These are phyloP conservation scores for Smittia sp. DNA, from an alignment of 2,888 invertebrate species.

Conservation along the genomic window DNA sequence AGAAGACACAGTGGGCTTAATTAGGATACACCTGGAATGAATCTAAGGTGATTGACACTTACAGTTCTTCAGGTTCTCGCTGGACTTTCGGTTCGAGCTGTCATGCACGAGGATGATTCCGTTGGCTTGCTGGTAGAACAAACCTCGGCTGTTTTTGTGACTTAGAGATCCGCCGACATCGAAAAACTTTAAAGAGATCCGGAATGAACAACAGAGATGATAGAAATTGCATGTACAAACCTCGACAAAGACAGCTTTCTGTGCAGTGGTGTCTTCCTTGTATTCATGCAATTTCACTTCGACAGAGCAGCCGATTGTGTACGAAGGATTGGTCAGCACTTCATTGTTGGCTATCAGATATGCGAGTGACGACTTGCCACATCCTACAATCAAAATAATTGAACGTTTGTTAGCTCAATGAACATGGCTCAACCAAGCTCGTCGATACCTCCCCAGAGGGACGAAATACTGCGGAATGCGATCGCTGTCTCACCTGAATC, in stretches of 20 bases:
- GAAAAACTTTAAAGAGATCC: conserved; percentile 72
- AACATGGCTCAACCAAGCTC: conserved; percentile 5
- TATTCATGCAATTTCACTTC: conserved; percentile 95
- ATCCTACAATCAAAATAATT: conserved; percentile 65
- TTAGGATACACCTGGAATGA: no score
- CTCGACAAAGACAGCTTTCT: conserved; percentile 89
- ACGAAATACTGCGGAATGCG: no score
- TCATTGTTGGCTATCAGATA: conserved; percentile 87
- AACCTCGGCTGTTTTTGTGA: conserved; percentile 74
- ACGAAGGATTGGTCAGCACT: conserved; percentile 79
- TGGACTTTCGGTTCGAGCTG: conserved; percentile 92
- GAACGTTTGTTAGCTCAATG: conserved; percentile 14
- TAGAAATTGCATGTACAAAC: no score
- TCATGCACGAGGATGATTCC: conserved; percentile 97
- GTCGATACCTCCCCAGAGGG: no score
- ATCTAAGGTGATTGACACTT: no score
- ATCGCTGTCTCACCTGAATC: conserved; percentile 87
- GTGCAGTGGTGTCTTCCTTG: conserved; percentile 88
- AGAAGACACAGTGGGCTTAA: no score
- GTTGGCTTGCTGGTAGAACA: conserved; percentile 92
- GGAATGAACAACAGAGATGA: no score
- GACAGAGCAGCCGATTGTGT: conserved; percentile 95
- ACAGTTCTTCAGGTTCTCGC: conserved; percentile 75
- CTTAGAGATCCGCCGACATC: conserved; percentile 94
- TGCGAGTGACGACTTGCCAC: conserved; percentile 94